Conservation (phyloP, 2,113 vertebrate species). For the Neotragus moschatus region DNA sequence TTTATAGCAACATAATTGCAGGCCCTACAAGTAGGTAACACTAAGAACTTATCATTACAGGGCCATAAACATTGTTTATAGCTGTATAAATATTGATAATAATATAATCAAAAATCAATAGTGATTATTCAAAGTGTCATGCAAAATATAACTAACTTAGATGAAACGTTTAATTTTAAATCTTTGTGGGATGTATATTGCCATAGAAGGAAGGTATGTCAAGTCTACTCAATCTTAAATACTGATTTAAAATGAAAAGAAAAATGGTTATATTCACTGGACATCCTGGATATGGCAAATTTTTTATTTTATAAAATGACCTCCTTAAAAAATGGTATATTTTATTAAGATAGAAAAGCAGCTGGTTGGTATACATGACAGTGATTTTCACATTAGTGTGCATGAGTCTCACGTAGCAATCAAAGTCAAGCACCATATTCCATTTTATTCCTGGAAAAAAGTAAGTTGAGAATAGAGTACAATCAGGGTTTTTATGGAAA, state of each 20-base stretch:
- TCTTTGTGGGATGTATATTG: background rate
- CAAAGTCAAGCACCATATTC: background rate
- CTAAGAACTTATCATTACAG: conserved; percentile 69
- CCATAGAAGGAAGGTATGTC: background rate
- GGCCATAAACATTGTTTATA: conserved; percentile 67
- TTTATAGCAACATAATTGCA: conserved; percentile 61
- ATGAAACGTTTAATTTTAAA: conserved; percentile 56
- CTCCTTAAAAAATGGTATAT: conserved; percentile 45
- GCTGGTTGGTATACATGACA: background rate
- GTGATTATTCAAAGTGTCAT: conserved; percentile 57
- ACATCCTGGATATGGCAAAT: conserved; percentile 10
- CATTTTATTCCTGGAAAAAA: background rate
- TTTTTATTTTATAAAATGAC: conserved; percentile 30
- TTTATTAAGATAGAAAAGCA: conserved; percentile 11
- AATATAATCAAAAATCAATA: conserved; percentile 65
- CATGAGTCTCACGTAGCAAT: background rate
- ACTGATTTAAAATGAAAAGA: conserved; percentile 12
- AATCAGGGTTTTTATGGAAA: background rate
- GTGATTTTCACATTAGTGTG: conserved; percentile 1
- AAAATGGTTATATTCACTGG: no score
- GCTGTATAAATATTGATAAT: conserved; percentile 65
- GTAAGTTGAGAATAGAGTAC: background rate
- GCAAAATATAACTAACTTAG: conserved; percentile 36
- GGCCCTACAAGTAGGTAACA: conserved; percentile 41
- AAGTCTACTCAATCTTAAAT: conserved; percentile 43